Base-by-base conservation (phyloP, 2,797 vertebrate genomes). In the Gallinago nigripennis region DNA sequence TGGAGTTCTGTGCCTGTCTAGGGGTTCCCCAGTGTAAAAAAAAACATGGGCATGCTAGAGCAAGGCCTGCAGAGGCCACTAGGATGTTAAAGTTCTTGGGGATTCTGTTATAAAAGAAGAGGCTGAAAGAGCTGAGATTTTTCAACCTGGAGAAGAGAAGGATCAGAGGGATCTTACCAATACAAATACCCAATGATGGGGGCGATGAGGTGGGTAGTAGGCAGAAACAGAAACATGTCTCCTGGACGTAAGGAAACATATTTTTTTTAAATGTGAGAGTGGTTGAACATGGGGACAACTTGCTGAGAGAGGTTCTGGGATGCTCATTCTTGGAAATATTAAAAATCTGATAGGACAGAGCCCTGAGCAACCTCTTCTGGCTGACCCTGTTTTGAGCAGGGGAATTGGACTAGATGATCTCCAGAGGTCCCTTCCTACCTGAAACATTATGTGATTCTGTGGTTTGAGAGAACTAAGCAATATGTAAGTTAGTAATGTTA, bases 191-290 rank as follows among this genome's bases (percentile, higher is more conserved):
- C 31, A 23, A 50, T 33, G 35, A 53, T 20, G 11, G 8, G 10
- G 4, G 16, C 14, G 4, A 16, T 8, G 2, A 45, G 48, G 9
- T 56, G n/a, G 17, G 17, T 30, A 50, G 30, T 20, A 11, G 4
- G 17, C 17, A 58, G 37, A 64, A 41, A 82, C 0, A 1, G 66
- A 77, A 53, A 51, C 8, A 57, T 57, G 7, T 2, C 1, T 0
- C 30, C 25, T 24, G 21, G 80, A 69, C 5, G 8, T 16, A 61
- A 46, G 28, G 71, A 54, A 60, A 43, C 5, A 17, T 1, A 20
- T 9, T 56, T 79, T 68, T 48, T 35, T 30, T 10, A 30, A 46
- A 25, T 8, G 5, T 45, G 20, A 57, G n/a, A 17, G 21, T 46
- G 12, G 13, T 30, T 60, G 23, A 80, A 65, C 37, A 30, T 3